A percentile compares a stretch with the other conserved stretches of the same genome.
These are phyloP conservation scores for Piezodorus guildinii DNA, from an alignment of 1,140 invertebrate genomes.

Conservation along the genomic window DNA sequence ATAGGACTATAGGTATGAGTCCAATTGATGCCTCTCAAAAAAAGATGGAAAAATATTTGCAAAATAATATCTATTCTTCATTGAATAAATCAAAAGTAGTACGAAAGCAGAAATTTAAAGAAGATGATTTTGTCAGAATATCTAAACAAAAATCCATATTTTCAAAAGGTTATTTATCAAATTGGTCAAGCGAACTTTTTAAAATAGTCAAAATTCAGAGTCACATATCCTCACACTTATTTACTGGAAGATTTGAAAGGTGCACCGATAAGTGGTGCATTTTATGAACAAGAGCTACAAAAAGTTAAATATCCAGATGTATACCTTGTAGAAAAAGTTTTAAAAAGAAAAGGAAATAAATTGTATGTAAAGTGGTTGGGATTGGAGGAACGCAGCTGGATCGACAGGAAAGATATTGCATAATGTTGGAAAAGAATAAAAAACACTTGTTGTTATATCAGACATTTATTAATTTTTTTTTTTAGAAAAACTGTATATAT, in stretches of 20 bases:
- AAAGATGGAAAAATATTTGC: background rate
- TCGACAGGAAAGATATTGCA: background rate
- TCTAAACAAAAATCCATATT: conserved; percentile 21
- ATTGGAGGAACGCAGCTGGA: conserved; percentile 16
- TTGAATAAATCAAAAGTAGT: background rate
- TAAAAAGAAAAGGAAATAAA: conserved; percentile 18
- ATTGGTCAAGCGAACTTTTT: conserved; percentile 22
- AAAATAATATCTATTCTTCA: too few species aligned
- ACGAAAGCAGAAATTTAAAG: background rate
- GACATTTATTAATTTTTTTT: too few species aligned
- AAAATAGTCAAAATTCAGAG: conserved; percentile 17
- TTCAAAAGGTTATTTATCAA: conserved; percentile 21
- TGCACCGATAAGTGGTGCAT: conserved; percentile 13
- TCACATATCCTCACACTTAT: conserved; percentile 14
- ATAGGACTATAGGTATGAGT: background rate
- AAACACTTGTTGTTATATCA: too few species aligned
- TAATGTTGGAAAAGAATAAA: too few species aligned
- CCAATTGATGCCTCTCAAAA: background rate
- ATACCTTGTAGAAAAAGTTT: conserved; percentile 31
- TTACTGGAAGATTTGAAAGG: conserved; percentile 15
- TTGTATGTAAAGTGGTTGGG: conserved; percentile 25
- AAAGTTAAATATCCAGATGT: conserved; percentile 29
- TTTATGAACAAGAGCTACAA: conserved; percentile 20
- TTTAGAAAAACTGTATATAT: too few species aligned
- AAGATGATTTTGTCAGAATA: conserved; percentile 22